phyloP scores from a whole-genome alignment of 2,888 invertebrate species.

The Leptopilina drosophilae region DNA sequence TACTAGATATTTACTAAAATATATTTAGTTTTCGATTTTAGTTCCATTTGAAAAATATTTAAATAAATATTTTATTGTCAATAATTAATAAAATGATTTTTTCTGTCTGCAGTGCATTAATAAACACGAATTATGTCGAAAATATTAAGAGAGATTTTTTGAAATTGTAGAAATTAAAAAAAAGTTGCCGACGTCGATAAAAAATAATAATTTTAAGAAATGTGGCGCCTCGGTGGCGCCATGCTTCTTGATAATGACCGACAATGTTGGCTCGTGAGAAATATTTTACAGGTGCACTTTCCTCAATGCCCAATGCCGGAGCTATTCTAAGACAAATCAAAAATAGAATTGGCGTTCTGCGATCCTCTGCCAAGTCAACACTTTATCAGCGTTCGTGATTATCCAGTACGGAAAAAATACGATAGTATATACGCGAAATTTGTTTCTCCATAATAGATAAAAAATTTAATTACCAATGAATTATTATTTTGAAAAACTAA shows the following conservation, averaged over 20 bases:
- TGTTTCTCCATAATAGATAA: too few relatives aligned
- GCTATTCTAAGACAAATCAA: slow-evolving; percentile 2
- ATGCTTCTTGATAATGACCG: slow-evolving; percentile 13
- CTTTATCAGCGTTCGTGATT: slow-evolving; percentile 16
- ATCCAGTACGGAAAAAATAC: not conserved
- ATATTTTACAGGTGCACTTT: slow-evolving; percentile 38
- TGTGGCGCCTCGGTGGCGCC: slow-evolving; percentile 14
- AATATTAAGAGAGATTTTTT: not conserved
- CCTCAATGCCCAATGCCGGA: not conserved
- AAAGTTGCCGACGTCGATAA: slow-evolving; percentile 2
- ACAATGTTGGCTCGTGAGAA: slow-evolving; percentile 22
- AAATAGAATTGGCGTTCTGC: slow-evolving; percentile 15
- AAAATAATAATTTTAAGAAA: slow-evolving; percentile 7
- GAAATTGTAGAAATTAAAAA: slow-evolving; percentile 40
- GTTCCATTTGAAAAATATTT: too few relatives aligned
- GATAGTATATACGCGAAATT: not conserved
- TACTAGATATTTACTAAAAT: too few relatives aligned
- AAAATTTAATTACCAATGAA: too few relatives aligned
- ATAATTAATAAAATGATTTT: slow-evolving; percentile 37
- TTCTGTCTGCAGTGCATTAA: not conserved
- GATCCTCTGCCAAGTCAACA: not conserved
- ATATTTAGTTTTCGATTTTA: too few relatives aligned
- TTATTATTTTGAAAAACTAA: too few relatives aligned
- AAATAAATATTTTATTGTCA: slow-evolving; percentile 51
- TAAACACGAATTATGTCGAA: not conserved